Conservation (phyloP, 2,888 invertebrate genomes). For the Ecdyonurus torrentis region DNA sequence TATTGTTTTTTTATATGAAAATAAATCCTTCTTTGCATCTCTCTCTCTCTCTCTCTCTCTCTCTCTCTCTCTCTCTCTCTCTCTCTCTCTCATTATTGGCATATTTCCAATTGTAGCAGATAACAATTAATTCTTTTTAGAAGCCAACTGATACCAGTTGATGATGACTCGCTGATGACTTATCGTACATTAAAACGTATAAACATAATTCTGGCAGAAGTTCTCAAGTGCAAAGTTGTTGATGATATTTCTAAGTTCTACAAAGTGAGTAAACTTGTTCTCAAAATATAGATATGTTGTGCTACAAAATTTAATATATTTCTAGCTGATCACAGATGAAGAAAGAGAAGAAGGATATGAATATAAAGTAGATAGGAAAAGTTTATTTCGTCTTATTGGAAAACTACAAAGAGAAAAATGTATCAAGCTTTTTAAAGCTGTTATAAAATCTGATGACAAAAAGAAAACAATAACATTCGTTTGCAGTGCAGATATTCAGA, state of each 20-base stretch:
- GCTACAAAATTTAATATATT: no score
- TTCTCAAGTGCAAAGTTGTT: constrained; percentile 40
- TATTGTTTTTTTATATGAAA: no score
- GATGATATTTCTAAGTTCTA: constrained; percentile 24
- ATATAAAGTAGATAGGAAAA: constrained; percentile 44
- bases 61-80: no score
- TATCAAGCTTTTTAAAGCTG: constrained; percentile 33
- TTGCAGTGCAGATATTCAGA: constrained; percentile 31
- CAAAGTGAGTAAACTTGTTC: constrained; percentile 1
- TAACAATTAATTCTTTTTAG: no score
- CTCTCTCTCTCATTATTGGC: no score
- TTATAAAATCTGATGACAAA: constrained; percentile 27
- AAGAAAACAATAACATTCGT: constrained; percentile 33
- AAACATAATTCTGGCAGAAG: constrained; percentile 40
- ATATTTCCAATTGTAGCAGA: no score
- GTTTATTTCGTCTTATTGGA: constrained; percentile 39
- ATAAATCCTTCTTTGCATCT: no score
- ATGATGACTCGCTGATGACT: constrained; percentile 22
- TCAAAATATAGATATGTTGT: no score
- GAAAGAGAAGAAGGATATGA: constrained; percentile 36
- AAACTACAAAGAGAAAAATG: constrained; percentile 38
- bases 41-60: no score
- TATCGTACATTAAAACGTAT: constrained; percentile 35
- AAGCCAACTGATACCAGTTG: constrained; percentile 12
- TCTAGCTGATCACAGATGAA: constrained; percentile 31